A percentile compares a stretch with the other conserved stretches of the same genome.
Evolutionary conservation across 2,797 vertebrate genomes (phyloP).

Genomic region (Lepilemur ruficaudatus): DNA sequence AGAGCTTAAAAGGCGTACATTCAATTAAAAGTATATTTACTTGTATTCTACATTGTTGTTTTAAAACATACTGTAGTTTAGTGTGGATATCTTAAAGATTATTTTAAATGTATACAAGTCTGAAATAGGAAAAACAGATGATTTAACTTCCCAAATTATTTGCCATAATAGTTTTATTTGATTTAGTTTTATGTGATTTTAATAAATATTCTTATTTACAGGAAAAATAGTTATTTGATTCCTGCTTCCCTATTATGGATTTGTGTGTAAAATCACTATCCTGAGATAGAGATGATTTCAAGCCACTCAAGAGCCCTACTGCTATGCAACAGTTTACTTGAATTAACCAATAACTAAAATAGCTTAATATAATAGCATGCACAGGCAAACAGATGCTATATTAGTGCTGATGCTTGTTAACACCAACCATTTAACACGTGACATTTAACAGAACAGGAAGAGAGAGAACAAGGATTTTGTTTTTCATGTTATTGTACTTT

Average conservation of each 20-base stretch:
- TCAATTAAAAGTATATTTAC: neutral
- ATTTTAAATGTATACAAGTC: neutral
- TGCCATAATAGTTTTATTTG: neutral
- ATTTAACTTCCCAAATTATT: neutral
- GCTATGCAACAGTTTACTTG: neutral
- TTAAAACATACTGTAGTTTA: neutral
- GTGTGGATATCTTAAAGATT: neutral
- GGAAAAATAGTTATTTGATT: neutral
- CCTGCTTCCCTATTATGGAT: neutral
- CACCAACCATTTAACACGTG: neutral
- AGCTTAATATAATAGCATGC: neutral
- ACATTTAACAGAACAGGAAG: neutral
- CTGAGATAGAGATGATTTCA: neutral
- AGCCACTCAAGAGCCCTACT: neutral
- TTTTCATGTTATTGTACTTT: neutral
- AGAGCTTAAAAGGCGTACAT: neutral
- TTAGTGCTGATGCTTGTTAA: neutral
- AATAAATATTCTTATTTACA: neutral
- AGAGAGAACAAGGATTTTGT: neutral
- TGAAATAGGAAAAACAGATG: neutral
- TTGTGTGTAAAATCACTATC: neutral
- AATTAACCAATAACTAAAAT: neutral
- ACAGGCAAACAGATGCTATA: neutral
- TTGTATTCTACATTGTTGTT: neutral
- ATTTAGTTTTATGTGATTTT: constrained; percentile 20